These are phyloP conservation scores for Brassicogethes aeneus DNA, from an alignment of 2,888 invertebrate species.

Conservation along the genomic window DNA sequence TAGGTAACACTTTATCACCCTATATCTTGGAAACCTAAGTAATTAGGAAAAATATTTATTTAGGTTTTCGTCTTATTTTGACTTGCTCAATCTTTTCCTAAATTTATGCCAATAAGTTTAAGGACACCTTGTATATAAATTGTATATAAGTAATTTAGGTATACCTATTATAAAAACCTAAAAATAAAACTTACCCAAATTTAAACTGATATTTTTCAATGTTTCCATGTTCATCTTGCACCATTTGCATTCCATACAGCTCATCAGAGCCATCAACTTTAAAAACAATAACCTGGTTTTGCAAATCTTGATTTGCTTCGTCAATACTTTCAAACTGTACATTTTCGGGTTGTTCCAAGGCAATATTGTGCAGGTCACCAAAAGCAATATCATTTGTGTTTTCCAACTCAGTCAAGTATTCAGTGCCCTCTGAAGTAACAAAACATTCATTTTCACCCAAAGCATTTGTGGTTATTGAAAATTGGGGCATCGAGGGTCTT, in stretches of 20 bases:
- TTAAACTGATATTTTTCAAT: slow-evolving; percentile 38
- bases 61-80: no score
- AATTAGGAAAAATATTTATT: no score
- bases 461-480: background rate
- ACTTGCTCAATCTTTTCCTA: no score
- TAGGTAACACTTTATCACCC: no score
- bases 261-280: slow-evolving; percentile 35
- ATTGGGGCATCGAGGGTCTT: background rate
- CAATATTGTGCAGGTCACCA: slow-evolving; percentile 23
- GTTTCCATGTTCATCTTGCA: slow-evolving; percentile 36
- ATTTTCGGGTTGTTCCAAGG: slow-evolving; percentile 16
- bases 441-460: slow-evolving; percentile 23
- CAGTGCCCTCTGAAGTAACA: slow-evolving; percentile 30
- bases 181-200: slow-evolving; percentile 34
- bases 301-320: slow-evolving; percentile 12
- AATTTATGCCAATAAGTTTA: no score
- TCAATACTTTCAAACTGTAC: slow-evolving; percentile 10
- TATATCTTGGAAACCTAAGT: no score
- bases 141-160: no score
- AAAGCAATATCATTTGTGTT: slow-evolving; percentile 25
- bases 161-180: no score
- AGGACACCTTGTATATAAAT: no score
- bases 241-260: slow-evolving; percentile 35
- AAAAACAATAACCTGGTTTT: slow-evolving; percentile 32
- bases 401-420: slow-evolving; percentile 35